Evolutionary conservation across 2,113 vertebrate species (phyloP).

Genomic region (Hippoglossus stenolepis): DNA sequence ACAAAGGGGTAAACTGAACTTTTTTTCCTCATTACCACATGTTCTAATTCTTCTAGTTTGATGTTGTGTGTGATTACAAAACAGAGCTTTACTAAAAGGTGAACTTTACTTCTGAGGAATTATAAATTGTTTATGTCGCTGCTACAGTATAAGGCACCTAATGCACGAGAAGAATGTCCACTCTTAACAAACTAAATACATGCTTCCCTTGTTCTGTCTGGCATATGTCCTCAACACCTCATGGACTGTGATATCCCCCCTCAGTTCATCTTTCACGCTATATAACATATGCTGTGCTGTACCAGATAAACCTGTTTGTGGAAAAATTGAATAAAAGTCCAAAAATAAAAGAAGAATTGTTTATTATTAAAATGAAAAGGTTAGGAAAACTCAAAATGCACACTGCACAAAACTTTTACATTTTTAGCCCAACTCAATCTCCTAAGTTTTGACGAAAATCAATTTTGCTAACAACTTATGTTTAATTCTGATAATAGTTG

Average conservation of each 20-base stretch:
- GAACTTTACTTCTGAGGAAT: neutral
- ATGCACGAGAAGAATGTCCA: neutral
- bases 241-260: neutral
- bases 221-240: conserved; percentile 28
- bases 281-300: neutral
- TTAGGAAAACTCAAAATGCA: neutral
- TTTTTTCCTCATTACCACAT: neutral
- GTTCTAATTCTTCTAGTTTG: neutral
- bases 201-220: conserved; percentile 29
- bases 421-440: too few species aligned
- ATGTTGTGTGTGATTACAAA: neutral
- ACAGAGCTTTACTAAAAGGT: neutral
- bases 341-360: neutral
- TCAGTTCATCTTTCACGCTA: neutral
- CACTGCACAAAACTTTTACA: too few species aligned
- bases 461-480: too few species aligned
- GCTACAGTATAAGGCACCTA: conserved; percentile 1
- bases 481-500: too few species aligned
- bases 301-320: neutral
- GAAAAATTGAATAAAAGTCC: too few species aligned
- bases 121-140: neutral
- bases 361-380: too few species aligned
- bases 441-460: too few species aligned
- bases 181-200: neutral
- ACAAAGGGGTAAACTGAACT: neutral